Base-by-base conservation (phyloP, 2,113 vertebrate genomes). In the Corapipo altera region DNA sequence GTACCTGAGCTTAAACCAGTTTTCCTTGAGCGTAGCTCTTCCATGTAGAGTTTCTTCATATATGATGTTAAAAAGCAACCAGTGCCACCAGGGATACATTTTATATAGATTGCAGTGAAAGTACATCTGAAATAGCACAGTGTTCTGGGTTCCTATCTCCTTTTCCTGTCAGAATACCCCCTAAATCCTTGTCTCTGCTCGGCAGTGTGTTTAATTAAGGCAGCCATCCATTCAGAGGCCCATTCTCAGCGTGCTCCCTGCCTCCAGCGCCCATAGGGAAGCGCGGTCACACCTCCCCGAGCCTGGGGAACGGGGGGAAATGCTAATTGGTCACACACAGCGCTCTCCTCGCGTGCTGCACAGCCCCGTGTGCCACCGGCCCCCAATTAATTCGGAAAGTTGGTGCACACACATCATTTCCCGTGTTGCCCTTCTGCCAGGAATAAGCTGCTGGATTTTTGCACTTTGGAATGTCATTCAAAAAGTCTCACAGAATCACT, bases 91-190 rank as follows among this genome's bases (percentile, higher is more conserved):
- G 74, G 66, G 67, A 83, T 44, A n/a, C 2, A 2, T 91, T 97
- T 96, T 95, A 48, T 93, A 28, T 61, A 72, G 66, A 39, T 82
- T 95, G 94, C 66, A 85, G 85, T 91, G 94, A 90, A 97, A 95
- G 66, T 95, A 90, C 75, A 84, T 93, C 81, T 96, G 78, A 95
- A 97, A 87, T 89, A 92, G 81, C 44, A 59, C 73, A 76, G 64
- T 91, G 85, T 95, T 84, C 82, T 84, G 88, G 33, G 27, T 37
- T 91, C 54, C 70, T 70, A 27, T 92, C 89, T 92, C 91, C 88
- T 96, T 96, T 91, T 93, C 91, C 77, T 97, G 90, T 97, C 97
- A 96, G 76, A 91, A 94, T 67, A 73, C 59, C 75, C 85, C 74
- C 64, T 82, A 91, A 81, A 93, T 96, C 94, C 90, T 94, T 85